Evolutionary conservation across 2,888 invertebrate species (phyloP).

Genomic region (Trissonchulus latispiculum): DNA sequence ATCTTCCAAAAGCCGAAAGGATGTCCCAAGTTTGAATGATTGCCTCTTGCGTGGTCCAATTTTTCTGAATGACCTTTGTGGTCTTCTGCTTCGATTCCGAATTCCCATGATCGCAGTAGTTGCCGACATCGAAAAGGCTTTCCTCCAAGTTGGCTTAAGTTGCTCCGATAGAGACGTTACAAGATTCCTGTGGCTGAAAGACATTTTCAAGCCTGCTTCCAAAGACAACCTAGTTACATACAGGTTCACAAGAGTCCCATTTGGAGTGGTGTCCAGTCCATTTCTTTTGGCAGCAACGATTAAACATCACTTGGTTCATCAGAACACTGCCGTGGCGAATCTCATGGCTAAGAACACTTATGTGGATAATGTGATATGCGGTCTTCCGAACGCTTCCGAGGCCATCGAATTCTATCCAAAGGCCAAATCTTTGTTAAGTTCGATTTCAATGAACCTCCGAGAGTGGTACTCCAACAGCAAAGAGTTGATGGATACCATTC

Average conservation of each 20-base stretch:
- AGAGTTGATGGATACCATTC: neutral
- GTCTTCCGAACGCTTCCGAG: neutral
- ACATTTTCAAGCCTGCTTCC: neutral
- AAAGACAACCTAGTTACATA: neutral
- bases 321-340: neutral
- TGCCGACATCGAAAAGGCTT: constrained; percentile 29
- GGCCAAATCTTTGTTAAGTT: constrained; percentile 1
- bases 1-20: no score
- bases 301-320: neutral
- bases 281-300: constrained; percentile 9
- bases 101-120: constrained; percentile 23
- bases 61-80: no score
- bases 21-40: no score
- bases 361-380: constrained; percentile 13
- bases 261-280: constrained; percentile 16
- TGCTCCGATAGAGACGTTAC: constrained; percentile 23
- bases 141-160: constrained; percentile 24
- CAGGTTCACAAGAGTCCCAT: constrained; percentile 14
- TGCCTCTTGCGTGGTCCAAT: no score
- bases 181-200: constrained; percentile 22
- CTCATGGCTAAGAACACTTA: neutral
- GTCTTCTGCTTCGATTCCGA: no score
- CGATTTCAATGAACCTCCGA: constrained; percentile 7
- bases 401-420: neutral
- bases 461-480: constrained; percentile 6